phyloP scores from a whole-genome alignment of 1,140 invertebrate genomes.

The Macrotrachela quadricornifera region DNA sequence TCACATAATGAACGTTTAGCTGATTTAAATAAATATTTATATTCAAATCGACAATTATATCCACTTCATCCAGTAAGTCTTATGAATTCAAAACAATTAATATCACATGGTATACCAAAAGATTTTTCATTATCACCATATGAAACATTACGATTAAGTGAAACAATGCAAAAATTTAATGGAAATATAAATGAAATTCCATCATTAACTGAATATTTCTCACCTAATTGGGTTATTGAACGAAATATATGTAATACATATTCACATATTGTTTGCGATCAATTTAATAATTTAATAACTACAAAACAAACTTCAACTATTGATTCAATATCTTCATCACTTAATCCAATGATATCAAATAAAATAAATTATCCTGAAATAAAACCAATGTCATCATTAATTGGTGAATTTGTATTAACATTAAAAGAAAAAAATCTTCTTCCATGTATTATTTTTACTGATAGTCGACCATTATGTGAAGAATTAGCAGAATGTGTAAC shows the following conservation, averaged over 20 bases:
- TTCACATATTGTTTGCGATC: too few relatives aligned
- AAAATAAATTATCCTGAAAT: too few relatives aligned
- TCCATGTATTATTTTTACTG: background rate
- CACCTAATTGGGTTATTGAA: too few relatives aligned
- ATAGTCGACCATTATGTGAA: constrained; percentile 1
- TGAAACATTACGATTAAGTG: background rate
- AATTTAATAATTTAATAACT: too few relatives aligned
- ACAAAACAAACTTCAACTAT: too few relatives aligned
- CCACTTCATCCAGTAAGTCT: background rate
- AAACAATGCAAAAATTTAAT: background rate
- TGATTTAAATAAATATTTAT: background rate
- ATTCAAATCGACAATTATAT: background rate
- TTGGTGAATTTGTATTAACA: background rate
- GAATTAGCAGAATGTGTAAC: background rate
- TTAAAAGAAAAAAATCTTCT: background rate
- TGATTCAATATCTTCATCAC: too few relatives aligned
- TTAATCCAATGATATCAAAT: too few relatives aligned
- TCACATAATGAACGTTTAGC: background rate
- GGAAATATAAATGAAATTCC: too few relatives aligned
- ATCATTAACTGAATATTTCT: too few relatives aligned
- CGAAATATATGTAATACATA: too few relatives aligned
- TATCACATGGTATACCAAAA: background rate
- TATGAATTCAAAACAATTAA: background rate
- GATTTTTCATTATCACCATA: background rate
- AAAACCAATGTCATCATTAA: too few relatives aligned